These are phyloP conservation scores for Hermaeophaga mercurialis DNA, from an alignment of 2,888 invertebrate species.

Conservation along the genomic window DNA sequence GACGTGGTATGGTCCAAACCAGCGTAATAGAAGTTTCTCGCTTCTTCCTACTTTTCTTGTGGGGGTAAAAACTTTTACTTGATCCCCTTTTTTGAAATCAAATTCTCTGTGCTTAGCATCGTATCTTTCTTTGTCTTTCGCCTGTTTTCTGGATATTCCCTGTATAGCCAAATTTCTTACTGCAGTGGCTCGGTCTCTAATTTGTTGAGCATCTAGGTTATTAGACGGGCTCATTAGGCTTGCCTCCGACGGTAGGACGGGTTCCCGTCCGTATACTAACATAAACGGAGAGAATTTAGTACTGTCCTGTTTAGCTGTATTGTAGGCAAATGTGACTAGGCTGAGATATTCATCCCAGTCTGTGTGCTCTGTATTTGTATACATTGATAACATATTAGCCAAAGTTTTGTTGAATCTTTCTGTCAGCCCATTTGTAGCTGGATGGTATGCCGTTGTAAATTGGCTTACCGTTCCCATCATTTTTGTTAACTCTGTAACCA, in stretches of 20 bases:
- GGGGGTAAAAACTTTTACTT: constrained; percentile 13
- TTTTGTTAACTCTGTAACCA: constrained; percentile 16
- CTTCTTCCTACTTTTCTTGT: constrained; percentile 30
- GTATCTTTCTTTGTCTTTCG: background rate
- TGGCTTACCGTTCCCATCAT: constrained; percentile 17
- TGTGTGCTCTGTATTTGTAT: constrained; percentile 30
- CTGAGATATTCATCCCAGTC: constrained; percentile 25
- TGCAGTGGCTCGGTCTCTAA: constrained; percentile 13
- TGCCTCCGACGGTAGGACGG: constrained; percentile 19
- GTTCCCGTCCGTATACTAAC: constrained; percentile 15
- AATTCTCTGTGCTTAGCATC: background rate
- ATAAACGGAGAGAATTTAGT: constrained; percentile 15
- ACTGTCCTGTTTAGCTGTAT: constrained; percentile 22
- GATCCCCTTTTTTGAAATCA: background rate
- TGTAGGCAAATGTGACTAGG: constrained; percentile 23
- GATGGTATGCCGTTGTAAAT: constrained; percentile 30
- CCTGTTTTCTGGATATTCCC: constrained; percentile 2
- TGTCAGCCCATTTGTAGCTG: constrained; percentile 32
- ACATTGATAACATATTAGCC: constrained; percentile 33
- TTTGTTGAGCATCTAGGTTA: background rate
- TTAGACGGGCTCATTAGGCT: background rate
- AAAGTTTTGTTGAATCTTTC: constrained; percentile 40
- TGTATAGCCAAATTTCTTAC: constrained; percentile 9
- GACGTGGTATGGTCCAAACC: constrained; percentile 31
- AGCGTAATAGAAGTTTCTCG: constrained; percentile 31